phyloP scores from a whole-genome alignment of 2,888 invertebrate genomes.

The Myopa tessellatipennis region DNA sequence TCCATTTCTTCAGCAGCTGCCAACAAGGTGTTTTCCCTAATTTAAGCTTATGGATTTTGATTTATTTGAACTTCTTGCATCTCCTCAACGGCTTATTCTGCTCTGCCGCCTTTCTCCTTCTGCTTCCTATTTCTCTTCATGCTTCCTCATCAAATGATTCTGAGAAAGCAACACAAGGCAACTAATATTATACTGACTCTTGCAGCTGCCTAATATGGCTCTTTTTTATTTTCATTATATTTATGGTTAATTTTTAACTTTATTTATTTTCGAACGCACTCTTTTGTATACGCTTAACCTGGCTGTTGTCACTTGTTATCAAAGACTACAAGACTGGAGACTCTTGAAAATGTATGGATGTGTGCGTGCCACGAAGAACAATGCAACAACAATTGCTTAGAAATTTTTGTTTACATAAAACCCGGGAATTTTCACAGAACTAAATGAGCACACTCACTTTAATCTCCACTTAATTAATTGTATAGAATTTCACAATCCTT shows the following conservation, averaged over 20 bases:
- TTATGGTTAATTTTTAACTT: neutral
- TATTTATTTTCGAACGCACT: slow-evolving; percentile 1
- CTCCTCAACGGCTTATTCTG: neutral
- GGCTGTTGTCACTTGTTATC: neutral
- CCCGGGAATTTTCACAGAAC: too few species aligned
- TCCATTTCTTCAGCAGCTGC: slow-evolving; percentile 15
- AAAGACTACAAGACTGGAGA: too few species aligned
- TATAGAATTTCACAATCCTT: too few species aligned
- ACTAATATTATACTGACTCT: neutral
- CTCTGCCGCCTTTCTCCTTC: neutral
- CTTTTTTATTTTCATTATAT: neutral
- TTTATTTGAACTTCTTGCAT: slow-evolving; percentile 7
- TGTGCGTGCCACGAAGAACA: too few species aligned
- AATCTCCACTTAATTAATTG: too few species aligned
- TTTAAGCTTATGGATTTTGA: slow-evolving; percentile 1
- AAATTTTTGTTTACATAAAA: too few species aligned
- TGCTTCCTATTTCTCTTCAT: neutral
- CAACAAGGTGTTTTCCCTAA: slow-evolving; percentile 26
- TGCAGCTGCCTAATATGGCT: slow-evolving; percentile 34
- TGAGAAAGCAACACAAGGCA: slow-evolving; percentile 1
- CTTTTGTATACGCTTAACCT: neutral
- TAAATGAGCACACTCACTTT: too few species aligned
- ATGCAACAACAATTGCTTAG: too few species aligned
- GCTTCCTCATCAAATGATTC: slow-evolving; percentile 21
- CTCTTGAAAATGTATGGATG: too few species aligned